phyloP scores from a whole-genome alignment of 2,797 vertebrate genomes.

The Phoebastria nigripes region DNA sequence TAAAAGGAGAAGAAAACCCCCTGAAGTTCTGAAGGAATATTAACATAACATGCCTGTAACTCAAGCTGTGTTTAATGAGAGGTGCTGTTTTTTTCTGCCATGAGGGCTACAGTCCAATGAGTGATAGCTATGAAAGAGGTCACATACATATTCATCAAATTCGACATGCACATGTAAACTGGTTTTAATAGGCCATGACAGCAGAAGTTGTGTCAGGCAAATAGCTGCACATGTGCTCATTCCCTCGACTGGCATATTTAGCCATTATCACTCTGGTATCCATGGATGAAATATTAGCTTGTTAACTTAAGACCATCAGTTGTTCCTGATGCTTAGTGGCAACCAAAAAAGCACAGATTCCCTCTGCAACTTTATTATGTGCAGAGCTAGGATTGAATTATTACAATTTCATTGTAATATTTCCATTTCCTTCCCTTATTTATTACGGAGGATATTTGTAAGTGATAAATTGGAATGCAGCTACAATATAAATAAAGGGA shows the following conservation, averaged over 20 bases:
- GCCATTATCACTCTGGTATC: slow-evolving; percentile 77
- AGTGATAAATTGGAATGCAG: slow-evolving; percentile 22
- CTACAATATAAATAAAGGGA: slow-evolving; percentile 29
- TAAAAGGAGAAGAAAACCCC: slow-evolving; percentile 78
- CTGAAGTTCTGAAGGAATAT: slow-evolving; percentile 83
- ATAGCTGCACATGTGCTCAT: slow-evolving; percentile 78
- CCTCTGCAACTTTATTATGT: slow-evolving; percentile 64
- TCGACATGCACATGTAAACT: slow-evolving; percentile 96
- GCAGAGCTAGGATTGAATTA: slow-evolving; percentile 24
- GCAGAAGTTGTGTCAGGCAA: slow-evolving; percentile 85
- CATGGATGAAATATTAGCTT: slow-evolving; percentile 82
- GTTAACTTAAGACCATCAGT: slow-evolving; percentile 76
- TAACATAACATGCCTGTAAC: slow-evolving; percentile 85
- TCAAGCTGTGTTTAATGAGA: slow-evolving; percentile 94
- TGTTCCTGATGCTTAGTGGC: slow-evolving; percentile 67
- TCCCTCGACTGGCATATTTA: slow-evolving; percentile 76
- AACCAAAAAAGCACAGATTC: slow-evolving; percentile 56
- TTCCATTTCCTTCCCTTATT: slow-evolving; percentile 30
- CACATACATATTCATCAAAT: slow-evolving; percentile 99
- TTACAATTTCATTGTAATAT: slow-evolving; percentile 34
- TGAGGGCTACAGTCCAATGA: slow-evolving; percentile 81
- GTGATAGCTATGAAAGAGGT: slow-evolving; percentile 93
- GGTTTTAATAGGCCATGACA: slow-evolving; percentile 97
- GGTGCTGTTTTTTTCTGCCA: slow-evolving; percentile 86
- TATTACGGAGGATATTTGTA: slow-evolving; percentile 11